A percentile compares a stretch with the other conserved stretches of the same genome.
phyloP scores from a whole-genome alignment of 1,140 invertebrate genomes.

The Cardiocondyla obscurior region DNA sequence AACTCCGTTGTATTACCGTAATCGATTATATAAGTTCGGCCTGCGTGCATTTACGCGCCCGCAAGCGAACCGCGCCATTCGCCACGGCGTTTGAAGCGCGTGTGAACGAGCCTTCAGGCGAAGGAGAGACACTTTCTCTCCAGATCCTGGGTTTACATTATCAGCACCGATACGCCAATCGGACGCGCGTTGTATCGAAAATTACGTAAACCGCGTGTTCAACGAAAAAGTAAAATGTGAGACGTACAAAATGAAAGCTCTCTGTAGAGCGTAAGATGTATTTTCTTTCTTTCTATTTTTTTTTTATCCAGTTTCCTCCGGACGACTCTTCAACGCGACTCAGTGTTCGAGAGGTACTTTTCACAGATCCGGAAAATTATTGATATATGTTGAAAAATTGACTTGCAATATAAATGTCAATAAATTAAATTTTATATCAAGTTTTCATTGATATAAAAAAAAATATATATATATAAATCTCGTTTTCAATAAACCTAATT shows the following conservation, averaged over 20 bases:
- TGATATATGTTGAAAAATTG: background rate
- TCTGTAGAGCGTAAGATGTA: background rate
- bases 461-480: no score
- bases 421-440: constrained; percentile 4
- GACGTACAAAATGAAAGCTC: background rate
- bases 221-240: background rate
- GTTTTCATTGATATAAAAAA: no score
- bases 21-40: constrained; percentile 60
- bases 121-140: constrained; percentile 52
- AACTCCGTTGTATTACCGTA: constrained; percentile 60
- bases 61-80: constrained; percentile 42
- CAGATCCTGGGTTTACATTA: constrained; percentile 28
- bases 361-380: background rate
- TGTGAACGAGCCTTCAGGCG: constrained; percentile 57
- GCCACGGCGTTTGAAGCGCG: constrained; percentile 48
- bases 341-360: background rate
- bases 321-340: background rate
- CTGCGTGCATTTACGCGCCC: constrained; percentile 51
- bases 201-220: constrained; percentile 21
- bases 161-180: background rate
- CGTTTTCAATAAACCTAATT: background rate
- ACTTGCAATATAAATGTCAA: background rate
- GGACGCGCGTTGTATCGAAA: constrained; percentile 1
- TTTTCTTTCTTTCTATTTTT: background rate
- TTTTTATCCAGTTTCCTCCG: background rate